These are phyloP conservation scores for Anticlea derivata DNA, from an alignment of 2,888 invertebrate genomes.

Conservation along the genomic window DNA sequence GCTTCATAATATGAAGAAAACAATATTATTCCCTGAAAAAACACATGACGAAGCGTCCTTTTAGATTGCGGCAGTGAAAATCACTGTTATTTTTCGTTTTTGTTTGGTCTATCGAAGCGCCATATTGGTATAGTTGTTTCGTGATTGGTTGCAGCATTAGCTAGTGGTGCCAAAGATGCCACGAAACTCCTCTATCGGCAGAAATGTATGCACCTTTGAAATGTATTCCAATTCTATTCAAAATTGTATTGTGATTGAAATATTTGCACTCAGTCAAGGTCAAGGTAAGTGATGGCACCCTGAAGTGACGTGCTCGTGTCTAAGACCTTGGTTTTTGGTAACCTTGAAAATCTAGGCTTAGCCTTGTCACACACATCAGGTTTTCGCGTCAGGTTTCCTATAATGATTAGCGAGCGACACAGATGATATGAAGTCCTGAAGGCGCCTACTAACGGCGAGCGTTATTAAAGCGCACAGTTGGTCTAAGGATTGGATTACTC, in stretches of 20 bases:
- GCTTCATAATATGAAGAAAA: too few species aligned
- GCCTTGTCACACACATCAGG: too few species aligned
- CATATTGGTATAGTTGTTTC: not conserved
- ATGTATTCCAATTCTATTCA: slow-evolving; percentile 1
- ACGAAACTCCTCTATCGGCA: not conserved
- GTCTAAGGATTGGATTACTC: too few species aligned
- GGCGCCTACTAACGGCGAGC: too few species aligned
- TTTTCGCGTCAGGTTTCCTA: too few species aligned
- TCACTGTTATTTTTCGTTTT: not conserved
- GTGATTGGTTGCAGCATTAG: not conserved
- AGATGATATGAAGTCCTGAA: too few species aligned
- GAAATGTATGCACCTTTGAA: too few species aligned
- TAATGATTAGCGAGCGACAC: too few species aligned
- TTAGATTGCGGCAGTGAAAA: not conserved
- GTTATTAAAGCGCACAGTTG: too few species aligned
- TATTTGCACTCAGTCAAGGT: slow-evolving; percentile 73
- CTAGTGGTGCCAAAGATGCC: not conserved
- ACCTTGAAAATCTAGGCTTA: too few species aligned
- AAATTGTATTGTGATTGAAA: slow-evolving; percentile 16
- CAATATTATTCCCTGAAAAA: too few species aligned
- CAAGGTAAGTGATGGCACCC: slow-evolving; percentile 73
- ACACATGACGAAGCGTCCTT: too few species aligned
- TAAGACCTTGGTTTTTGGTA: not conserved
- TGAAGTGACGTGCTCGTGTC: slow-evolving; percentile 32
- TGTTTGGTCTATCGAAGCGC: not conserved